Percentiles rank a stretch among this genome's conserved stretches.
These are phyloP conservation scores for Heliconius nattereri DNA, from an alignment of 1,140 invertebrate genomes.

Conservation along the genomic window DNA sequence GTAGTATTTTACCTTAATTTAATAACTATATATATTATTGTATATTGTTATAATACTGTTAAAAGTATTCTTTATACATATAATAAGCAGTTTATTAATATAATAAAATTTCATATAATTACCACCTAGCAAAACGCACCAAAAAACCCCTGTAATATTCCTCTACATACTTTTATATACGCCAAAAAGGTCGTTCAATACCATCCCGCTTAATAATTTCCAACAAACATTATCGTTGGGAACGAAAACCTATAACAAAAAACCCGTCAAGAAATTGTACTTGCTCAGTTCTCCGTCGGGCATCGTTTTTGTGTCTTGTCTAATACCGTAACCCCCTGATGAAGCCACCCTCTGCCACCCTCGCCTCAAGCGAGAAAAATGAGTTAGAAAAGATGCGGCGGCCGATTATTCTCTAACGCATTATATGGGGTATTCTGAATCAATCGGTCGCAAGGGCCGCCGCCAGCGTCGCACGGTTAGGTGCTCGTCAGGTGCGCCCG, in stretches of 20 bases:
- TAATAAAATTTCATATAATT: not conserved
- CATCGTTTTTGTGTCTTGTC: constrained; percentile 79
- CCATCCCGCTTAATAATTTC: constrained; percentile 30
- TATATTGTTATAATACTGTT: too few relatives aligned
- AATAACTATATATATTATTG: not conserved
- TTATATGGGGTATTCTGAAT: constrained; percentile 73
- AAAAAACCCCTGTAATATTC: not conserved
- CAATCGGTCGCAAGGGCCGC: constrained; percentile 63
- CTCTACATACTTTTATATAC: constrained; percentile 5
- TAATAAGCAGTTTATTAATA: not conserved
- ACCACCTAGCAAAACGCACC: not conserved
- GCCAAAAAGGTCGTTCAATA: constrained; percentile 12
- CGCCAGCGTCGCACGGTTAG: constrained; percentile 51
- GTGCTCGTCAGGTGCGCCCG: constrained; percentile 45
- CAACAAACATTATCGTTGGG: constrained; percentile 38
- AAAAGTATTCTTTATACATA: too few relatives aligned
- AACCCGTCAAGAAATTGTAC: constrained; percentile 65
- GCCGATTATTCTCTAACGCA: constrained; percentile 77
- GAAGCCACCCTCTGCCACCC: constrained; percentile 41
- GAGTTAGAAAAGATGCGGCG: constrained; percentile 80
- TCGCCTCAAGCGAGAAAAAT: constrained; percentile 76
- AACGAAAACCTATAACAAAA: constrained; percentile 50
- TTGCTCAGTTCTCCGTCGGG: constrained; percentile 70
- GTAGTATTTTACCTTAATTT: not conserved
- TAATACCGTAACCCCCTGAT: constrained; percentile 76